These are phyloP conservation scores for Myodes glareolus DNA, from an alignment of 2,113 vertebrate genomes.

Conservation along the genomic window DNA sequence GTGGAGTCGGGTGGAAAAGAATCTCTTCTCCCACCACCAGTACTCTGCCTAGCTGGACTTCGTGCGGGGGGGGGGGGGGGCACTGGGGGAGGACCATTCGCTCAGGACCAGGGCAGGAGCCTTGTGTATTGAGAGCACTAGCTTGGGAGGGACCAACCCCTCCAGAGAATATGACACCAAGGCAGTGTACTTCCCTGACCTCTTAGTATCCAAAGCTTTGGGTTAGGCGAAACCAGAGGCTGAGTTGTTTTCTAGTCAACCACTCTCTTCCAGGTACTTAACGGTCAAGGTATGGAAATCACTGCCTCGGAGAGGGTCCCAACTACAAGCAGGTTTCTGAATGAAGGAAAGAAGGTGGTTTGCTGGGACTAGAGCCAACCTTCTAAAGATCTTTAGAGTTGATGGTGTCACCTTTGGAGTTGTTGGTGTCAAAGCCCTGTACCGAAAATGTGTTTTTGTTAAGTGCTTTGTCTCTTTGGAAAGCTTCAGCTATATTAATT, in stretches of 20 bases:
- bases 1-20: background rate
- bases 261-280: background rate
- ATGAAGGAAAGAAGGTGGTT: slow-evolving; percentile 19
- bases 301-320: background rate
- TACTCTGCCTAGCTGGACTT: too few relatives aligned
- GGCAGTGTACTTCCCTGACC: background rate
- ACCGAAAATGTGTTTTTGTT: background rate
- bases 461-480: background rate
- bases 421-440: background rate
- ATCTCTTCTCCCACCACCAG: background rate
- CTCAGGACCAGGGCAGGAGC: background rate
- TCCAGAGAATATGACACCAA: background rate
- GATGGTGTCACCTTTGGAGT: background rate
- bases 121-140: background rate
- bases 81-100: background rate
- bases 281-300: background rate
- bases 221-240: background rate
- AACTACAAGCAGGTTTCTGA: background rate
- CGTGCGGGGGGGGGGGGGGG: too few relatives aligned
- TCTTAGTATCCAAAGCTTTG: background rate
- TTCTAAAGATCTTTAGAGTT: background rate
- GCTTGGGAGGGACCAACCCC: background rate
- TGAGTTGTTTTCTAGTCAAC: background rate
- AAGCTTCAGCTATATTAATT: slow-evolving; percentile 40
- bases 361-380: slow-evolving; percentile 4